Conservation (phyloP, 2,113 vertebrate genomes). For the Nesogale talazaci region DNA sequence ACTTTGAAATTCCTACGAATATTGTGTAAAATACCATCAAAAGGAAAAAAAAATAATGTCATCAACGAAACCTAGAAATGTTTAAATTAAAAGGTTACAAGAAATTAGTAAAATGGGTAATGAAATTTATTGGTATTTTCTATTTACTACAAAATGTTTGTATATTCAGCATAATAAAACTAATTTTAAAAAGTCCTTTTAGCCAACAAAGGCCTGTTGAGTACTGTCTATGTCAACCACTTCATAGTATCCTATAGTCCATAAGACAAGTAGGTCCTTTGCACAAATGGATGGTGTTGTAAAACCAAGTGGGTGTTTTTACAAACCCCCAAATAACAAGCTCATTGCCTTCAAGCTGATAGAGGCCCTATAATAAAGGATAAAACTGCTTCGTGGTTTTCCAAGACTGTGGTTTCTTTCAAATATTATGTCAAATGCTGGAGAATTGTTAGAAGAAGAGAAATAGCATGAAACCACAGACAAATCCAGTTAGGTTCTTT, state of each 20-base stretch:
- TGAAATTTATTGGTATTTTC: neutral
- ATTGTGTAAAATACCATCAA: neutral
- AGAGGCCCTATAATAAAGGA: too few relatives aligned
- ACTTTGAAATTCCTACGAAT: neutral
- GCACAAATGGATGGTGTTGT: neutral
- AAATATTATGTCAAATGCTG: neutral
- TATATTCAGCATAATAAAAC: neutral
- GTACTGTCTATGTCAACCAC: neutral
- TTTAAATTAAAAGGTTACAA: neutral
- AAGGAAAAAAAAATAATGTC: too few relatives aligned
- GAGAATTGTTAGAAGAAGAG: neutral
- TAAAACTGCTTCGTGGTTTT: too few relatives aligned
- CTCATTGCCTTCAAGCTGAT: too few relatives aligned
- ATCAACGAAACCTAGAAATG: conserved; percentile 26
- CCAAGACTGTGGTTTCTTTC: neutral
- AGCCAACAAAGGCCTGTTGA: neutral
- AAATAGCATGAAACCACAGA: neutral
- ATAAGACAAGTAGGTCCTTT: neutral
- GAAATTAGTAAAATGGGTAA: neutral
- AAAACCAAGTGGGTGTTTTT: neutral
- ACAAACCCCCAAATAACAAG: too few relatives aligned
- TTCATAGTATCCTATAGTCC: neutral
- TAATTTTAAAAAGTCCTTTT: neutral
- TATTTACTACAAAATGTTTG: neutral
- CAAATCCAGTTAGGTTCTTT: neutral